These are phyloP conservation scores for Polydrusus cervinus DNA, from an alignment of 2,888 invertebrate genomes.

Conservation along the genomic window DNA sequence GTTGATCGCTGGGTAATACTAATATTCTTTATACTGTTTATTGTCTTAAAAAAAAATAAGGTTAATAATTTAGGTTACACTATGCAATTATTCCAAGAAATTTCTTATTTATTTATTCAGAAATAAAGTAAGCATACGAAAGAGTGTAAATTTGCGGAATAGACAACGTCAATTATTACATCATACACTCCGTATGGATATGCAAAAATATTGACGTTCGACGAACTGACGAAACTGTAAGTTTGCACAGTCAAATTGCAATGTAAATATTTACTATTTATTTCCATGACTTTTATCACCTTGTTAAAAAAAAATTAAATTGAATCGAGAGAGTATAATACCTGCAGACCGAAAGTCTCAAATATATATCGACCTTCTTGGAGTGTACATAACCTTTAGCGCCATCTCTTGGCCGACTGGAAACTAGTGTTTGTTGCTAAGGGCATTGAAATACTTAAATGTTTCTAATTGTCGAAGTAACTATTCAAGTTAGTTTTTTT, in stretches of 20 bases:
- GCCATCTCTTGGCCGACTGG: too few relatives aligned
- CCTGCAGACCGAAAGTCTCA: too few relatives aligned
- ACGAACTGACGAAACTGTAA: neutral
- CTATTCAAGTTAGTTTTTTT: too few relatives aligned
- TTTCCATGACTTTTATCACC: too few relatives aligned
- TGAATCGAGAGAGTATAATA: too few relatives aligned
- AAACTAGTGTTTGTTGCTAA: too few relatives aligned
- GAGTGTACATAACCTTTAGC: too few relatives aligned
- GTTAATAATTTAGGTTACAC: slow-evolving; percentile 3
- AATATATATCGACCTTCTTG: too few relatives aligned
- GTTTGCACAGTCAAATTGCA: neutral
- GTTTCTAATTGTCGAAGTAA: too few relatives aligned
- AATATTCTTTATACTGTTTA: slow-evolving; percentile 3
- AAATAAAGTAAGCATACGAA: neutral
- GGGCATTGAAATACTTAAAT: too few relatives aligned
- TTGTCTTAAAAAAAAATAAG: neutral
- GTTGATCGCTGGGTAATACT: neutral
- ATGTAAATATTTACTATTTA: too few relatives aligned
- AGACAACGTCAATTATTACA: slow-evolving; percentile 13
- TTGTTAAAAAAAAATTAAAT: too few relatives aligned
- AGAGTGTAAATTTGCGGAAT: neutral
- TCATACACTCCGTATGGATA: slow-evolving; percentile 9
- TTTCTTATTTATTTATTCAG: slow-evolving; percentile 1
- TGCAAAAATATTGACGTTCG: slow-evolving; percentile 9
- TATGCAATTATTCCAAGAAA: neutral